Evolutionary conservation across 2,797 vertebrate genomes (phyloP).

Genomic region (Diceros bicornis): DNA sequence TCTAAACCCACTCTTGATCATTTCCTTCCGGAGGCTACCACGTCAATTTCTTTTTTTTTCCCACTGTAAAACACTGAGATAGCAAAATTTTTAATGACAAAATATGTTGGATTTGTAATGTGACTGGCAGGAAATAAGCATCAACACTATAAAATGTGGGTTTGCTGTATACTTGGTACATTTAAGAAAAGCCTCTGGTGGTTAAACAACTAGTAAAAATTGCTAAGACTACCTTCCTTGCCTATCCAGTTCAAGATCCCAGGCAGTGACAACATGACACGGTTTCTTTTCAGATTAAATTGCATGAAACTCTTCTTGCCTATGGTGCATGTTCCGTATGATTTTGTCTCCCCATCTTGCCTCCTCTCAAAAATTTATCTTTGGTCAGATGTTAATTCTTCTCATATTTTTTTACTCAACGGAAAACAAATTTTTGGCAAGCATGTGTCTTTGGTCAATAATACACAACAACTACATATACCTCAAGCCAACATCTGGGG

Average conservation of each 20-base stretch:
- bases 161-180: background rate
- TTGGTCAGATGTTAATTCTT: constrained; percentile 34
- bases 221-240: background rate
- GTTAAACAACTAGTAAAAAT: background rate
- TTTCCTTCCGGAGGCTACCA: background rate
- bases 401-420: background rate
- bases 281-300: constrained; percentile 41
- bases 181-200: background rate
- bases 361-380: background rate
- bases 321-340: background rate
- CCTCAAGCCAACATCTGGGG: background rate
- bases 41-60: background rate
- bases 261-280: background rate
- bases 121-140: constrained; percentile 35
- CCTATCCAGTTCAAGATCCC: background rate
- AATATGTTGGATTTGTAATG: constrained; percentile 21
- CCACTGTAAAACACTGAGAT: background rate
- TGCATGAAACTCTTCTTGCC: background rate
- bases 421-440: constrained; percentile 35
- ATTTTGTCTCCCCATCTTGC: background rate
- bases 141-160: background rate
- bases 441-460: constrained; percentile 30
- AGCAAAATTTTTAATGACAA: constrained; percentile 58
- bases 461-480: background rate
- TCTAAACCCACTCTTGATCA: constrained; percentile 3